Base-by-base conservation (phyloP, 2,888 invertebrate species). In the Eumacrocentrus americanus region DNA sequence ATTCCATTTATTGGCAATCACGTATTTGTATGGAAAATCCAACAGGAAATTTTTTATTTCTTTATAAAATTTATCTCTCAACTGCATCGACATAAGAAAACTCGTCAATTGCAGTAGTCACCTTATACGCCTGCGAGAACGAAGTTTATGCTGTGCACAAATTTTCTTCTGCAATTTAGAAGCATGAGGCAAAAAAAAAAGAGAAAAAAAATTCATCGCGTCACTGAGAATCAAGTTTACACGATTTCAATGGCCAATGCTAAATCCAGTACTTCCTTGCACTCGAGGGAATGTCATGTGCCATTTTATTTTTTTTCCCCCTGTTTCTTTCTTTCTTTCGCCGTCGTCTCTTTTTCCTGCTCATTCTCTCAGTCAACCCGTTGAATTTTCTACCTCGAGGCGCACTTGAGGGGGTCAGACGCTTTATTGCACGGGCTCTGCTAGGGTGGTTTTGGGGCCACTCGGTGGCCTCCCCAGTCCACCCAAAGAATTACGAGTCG, bases 341-440 rank as follows among this genome's bases (percentile, higher is more conserved):
- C 18, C 14, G 29, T 47, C 2, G 46, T 53, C 52, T 53, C 12
- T 38, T 23, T 7, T 1, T 40, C 16, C n/a, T 16, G 9, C 51
- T 51, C 16, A 14, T 16, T 3, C 29, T 35, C 16, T 51, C 35
- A 1, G 9, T 38, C 11, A 11, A 44, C 53, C n/a, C 22, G 16
- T 51, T 42, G 37, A 57, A 63, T 34, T 50, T 52, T 46, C 55
- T 44, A 46, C 53, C 22, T 52, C 37, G 51, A 23, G 14, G 52
- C 29, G 35, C 37, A 44, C 42, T 50, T 22, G 18, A 44, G 46
- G 22, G 23, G 42, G 29, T 6, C 6, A 35, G 16, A 20, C 42
- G 40, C 51, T 58, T 58, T 58, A 58, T 58, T 52, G 58, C 25
- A 14, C 44, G n/a, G n/a, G 23, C 42, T 58, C 35, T 44, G 58